Base-by-base conservation (phyloP, 1,140 invertebrate genomes). In the Bombus waltoni region DNA sequence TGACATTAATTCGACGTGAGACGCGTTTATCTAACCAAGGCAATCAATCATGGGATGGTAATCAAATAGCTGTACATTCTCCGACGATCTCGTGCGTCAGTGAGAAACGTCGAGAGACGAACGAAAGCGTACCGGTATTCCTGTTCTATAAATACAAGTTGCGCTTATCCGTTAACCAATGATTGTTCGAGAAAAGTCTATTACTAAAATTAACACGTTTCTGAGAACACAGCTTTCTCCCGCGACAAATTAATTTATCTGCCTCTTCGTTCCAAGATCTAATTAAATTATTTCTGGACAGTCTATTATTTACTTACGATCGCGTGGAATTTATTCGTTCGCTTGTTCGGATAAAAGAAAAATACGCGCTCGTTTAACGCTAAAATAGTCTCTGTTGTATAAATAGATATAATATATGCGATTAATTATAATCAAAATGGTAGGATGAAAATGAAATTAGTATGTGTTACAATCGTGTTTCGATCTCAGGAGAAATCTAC, bases 61-160 rank as follows among this genome's bases (percentile, higher is more conserved):
- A 85, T 85, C 68, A 72, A 85, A 85, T 79, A 79, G 75, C 65
- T 70, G 68, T 81, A 80, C 28, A 38, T 73, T 66, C 59, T 57
- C 28, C 38, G 75, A 59, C n/a, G 38, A 59, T 70, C 73, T 83
- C 65, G 73, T 35, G 53, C 65, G 82, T 70, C 81, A 70, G 42
- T 35, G 82, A 10, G 32, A 40, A 35, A 62, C 32, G 57, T 83
- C 22, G 8, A 44, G 8, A 44, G 71, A 22, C 38, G 13, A 68
- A 83, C 25, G 35, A 42, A 76, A 25, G 40, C 57, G 44, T 28
- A 25, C 11, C 28, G 3, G 11, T 18, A 66, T 32, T 38, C 18
- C 22, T 15, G 2, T 42, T 6, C 35, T 70, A 66, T 70, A 71
- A 70, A 83, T 71, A 71, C 11, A 28, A 25, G 4, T 11, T 25